These are phyloP conservation scores for Mythimna loreyi DNA, from an alignment of 2,888 invertebrate genomes.

Conservation along the genomic window DNA sequence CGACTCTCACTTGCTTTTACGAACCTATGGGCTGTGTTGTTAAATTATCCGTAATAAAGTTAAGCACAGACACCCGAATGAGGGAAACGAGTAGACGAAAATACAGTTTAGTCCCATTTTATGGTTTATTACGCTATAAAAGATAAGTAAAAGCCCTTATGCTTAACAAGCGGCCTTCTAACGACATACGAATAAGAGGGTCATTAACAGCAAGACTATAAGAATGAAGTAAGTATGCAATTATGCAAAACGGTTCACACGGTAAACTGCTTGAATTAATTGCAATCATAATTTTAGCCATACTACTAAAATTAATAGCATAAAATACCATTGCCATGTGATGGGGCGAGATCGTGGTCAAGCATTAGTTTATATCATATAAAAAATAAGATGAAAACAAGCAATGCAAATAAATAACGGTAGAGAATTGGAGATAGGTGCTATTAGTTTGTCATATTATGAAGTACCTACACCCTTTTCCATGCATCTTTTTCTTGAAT, in stretches of 20 bases:
- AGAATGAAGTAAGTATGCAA: slow-evolving; percentile 9
- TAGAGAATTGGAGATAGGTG: too few relatives aligned
- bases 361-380: too few relatives aligned
- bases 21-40: slow-evolving; percentile 6
- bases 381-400: too few relatives aligned
- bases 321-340: too few relatives aligned
- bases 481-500: not conserved
- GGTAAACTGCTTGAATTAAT: slow-evolving; percentile 11
- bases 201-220: slow-evolving; percentile 31
- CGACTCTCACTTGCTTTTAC: slow-evolving; percentile 6
- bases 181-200: slow-evolving; percentile 43
- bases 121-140: slow-evolving; percentile 59
- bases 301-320: too few relatives aligned
- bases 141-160: slow-evolving; percentile 54
- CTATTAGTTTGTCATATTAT: not conserved
- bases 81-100: slow-evolving; percentile 44
- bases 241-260: slow-evolving; percentile 5
- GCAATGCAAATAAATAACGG: not conserved
- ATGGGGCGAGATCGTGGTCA: too few relatives aligned
- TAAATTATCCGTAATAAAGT: slow-evolving; percentile 37
- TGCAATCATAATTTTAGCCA: slow-evolving; percentile 1
- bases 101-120: slow-evolving; percentile 49
- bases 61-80: slow-evolving; percentile 24
- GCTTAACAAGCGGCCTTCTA: slow-evolving; percentile 55
- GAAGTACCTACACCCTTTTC: not conserved